Evolutionary conservation across 2,888 invertebrate species (phyloP).

Genomic region (Koerneria pararmatus): DNA sequence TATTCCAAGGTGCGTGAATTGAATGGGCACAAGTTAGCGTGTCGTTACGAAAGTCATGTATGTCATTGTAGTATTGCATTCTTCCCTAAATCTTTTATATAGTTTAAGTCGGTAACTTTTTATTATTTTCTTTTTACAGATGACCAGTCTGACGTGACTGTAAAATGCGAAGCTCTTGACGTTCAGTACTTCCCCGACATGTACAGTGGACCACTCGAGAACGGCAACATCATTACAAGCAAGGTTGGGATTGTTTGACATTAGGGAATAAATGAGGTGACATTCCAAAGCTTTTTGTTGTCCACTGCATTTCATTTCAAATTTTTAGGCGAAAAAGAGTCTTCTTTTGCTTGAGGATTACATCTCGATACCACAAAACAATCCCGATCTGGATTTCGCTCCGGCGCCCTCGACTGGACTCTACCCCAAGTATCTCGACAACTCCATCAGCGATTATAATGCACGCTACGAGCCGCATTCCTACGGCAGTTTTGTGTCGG

Average conservation of each 20-base stretch:
- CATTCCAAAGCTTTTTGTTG: neutral
- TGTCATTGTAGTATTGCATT: too few species aligned
- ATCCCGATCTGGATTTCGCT: constrained; percentile 56
- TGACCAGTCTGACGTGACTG: constrained; percentile 55
- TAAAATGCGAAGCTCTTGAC: constrained; percentile 56
- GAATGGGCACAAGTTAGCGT: too few species aligned
- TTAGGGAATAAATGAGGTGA: neutral
- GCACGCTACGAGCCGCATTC: constrained; percentile 37
- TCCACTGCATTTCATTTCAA: neutral
- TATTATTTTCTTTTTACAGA: constrained; percentile 39
- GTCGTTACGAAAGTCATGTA: too few species aligned
- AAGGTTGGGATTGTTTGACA: constrained; percentile 31
- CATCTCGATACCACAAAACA: constrained; percentile 57
- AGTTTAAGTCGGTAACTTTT: too few species aligned
- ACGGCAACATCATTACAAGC: constrained; percentile 37
- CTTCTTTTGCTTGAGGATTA: constrained; percentile 46
- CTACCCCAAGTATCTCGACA: constrained; percentile 42
- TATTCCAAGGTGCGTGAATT: too few species aligned
- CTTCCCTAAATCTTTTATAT: too few species aligned
- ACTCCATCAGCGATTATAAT: constrained; percentile 38
- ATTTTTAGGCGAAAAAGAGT: neutral
- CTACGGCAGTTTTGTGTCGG: constrained; percentile 38
- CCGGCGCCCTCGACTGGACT: constrained; percentile 27
- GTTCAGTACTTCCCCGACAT: constrained; percentile 52
- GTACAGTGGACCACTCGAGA: constrained; percentile 47